Evolutionary conservation across 2,797 vertebrate genomes (phyloP).

Genomic region (Sebastes trivittatus): DNA sequence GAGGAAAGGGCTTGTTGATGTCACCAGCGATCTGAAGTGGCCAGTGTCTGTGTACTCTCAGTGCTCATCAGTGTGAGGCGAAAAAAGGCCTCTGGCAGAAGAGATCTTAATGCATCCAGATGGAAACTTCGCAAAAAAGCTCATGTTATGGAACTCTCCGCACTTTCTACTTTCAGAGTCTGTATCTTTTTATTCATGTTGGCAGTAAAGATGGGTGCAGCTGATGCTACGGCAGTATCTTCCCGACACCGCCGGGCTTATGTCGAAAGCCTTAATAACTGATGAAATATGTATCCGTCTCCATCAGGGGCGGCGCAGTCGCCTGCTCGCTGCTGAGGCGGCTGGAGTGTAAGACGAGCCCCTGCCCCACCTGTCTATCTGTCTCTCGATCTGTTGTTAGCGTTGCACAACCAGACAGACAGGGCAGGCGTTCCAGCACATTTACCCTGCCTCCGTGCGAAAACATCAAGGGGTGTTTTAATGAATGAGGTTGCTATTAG

Average conservation of each 20-base stretch:
- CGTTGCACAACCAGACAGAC: slow-evolving; percentile 65
- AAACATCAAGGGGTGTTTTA: slow-evolving; percentile 79
- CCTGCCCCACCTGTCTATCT: slow-evolving; percentile 65
- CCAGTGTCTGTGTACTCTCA: slow-evolving; percentile 9
- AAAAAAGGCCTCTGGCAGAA: slow-evolving; percentile 29
- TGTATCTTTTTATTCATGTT: slow-evolving; percentile 30
- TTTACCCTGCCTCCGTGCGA: slow-evolving; percentile 78
- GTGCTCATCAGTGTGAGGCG: slow-evolving; percentile 12
- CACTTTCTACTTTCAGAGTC: slow-evolving; percentile 21
- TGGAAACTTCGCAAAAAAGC: slow-evolving; percentile 47
- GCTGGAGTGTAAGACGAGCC: slow-evolving; percentile 56
- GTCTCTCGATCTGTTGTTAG: slow-evolving; percentile 66
- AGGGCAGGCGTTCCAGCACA: slow-evolving; percentile 81
- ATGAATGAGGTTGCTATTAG: slow-evolving; percentile 85
- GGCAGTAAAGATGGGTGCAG: slow-evolving; percentile 43
- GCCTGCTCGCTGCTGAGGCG: slow-evolving; percentile 8
- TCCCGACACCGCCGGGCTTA: slow-evolving; percentile 18
- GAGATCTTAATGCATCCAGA: slow-evolving; percentile 37
- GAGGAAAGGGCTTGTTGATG: slow-evolving; percentile 36
- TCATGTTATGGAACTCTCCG: slow-evolving; percentile 4
- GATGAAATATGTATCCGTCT: slow-evolving; percentile 65
- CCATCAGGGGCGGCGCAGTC: slow-evolving; percentile 30
- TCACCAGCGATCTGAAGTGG: slow-evolving; percentile 24
- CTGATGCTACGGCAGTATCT: slow-evolving; percentile 31
- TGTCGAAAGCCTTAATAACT: slow-evolving; percentile 47